phyloP scores from a whole-genome alignment of 2,797 vertebrate genomes.

The Odontamblyopus rebecca region DNA sequence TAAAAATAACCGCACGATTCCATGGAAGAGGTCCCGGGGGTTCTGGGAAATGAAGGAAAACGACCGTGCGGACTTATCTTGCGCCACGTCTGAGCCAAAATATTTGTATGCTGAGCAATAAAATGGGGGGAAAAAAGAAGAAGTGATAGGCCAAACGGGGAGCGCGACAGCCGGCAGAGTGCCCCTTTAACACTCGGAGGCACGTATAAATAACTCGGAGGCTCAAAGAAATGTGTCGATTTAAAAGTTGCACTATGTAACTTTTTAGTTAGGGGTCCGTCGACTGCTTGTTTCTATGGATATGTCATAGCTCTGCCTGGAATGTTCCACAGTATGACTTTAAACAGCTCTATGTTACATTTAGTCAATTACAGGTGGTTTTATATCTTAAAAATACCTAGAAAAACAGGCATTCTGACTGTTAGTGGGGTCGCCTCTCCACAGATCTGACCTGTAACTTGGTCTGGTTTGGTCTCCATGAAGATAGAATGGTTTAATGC shows the following conservation, averaged over 20 bases:
- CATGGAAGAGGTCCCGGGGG: conserved; percentile 62
- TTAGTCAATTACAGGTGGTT: no score
- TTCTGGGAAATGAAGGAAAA: conserved; percentile 70
- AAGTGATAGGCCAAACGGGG: conserved; percentile 11
- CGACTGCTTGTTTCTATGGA: no score
- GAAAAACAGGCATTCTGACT: no score
- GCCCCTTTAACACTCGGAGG: neutral
- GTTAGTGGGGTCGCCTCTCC: no score
- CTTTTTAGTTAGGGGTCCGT: no score
- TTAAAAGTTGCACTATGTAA: neutral
- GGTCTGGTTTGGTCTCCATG: no score
- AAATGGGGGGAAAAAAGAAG: conserved; percentile 42
- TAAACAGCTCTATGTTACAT: no score
- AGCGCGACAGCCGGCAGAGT: conserved; percentile 6
- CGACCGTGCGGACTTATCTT: conserved; percentile 54
- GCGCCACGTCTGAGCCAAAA: conserved; percentile 49
- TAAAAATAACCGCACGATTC: conserved; percentile 76
- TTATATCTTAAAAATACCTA: no score
- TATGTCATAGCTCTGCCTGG: no score
- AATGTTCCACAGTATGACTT: no score
- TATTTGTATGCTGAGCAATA: conserved; percentile 50
- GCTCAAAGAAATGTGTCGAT: neutral
- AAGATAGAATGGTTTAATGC: no score
- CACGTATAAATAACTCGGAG: conserved; percentile 19
- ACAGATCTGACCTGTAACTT: no score